Evolutionary conservation across 1,140 invertebrate genomes (phyloP), one percentile per base, ranked within the genome.

Genomic region (Drosophila parvula): DNA sequence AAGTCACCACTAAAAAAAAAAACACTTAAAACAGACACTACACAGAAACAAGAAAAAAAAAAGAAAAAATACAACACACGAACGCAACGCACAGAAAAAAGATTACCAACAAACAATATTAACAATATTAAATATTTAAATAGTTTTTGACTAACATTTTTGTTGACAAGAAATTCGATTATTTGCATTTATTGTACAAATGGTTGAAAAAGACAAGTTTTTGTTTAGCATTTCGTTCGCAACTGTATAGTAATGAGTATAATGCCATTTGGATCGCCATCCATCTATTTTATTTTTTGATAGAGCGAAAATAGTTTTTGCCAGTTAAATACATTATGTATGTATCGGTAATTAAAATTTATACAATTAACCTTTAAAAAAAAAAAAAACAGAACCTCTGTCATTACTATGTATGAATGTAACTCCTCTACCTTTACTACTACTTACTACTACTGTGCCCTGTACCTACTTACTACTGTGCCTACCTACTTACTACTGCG

Each of bases 171-270:
- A 74, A 67, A n/a, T 7, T 64, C 12, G 51, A 55, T 55, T 55
- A 55, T 55, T 78, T 78, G 65, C 69, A 78, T 81, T 85, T 85
- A 43, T 59, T 86, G 75, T 86, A 85, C 32, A 82, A 82, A 69
- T 77, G 68, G 62, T 69, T 83, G 30, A 45, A 64, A 78, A 57
- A 38, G 57, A 63, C 11, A 51, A 16, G 34, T 59, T 75, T 68
- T 76, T 75, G 61, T 77, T 85, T 69, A 81, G 74, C 79, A 82
- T 74, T 81, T 63, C 71, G 58, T 61, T 57, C 34, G 32, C 36
- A 44, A 74, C 48, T 69, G 44, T 58, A 61, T 50, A 74, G 30
- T 44, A 73, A 74, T 65, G 44, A 60, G 70, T 82, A 79, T 53
- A 78, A 50, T 78, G 48, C 61, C 55, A 71, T 74, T 74, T 85